Conservation (phyloP, 2,888 invertebrate species). For the Synanthedon vespiformis region DNA sequence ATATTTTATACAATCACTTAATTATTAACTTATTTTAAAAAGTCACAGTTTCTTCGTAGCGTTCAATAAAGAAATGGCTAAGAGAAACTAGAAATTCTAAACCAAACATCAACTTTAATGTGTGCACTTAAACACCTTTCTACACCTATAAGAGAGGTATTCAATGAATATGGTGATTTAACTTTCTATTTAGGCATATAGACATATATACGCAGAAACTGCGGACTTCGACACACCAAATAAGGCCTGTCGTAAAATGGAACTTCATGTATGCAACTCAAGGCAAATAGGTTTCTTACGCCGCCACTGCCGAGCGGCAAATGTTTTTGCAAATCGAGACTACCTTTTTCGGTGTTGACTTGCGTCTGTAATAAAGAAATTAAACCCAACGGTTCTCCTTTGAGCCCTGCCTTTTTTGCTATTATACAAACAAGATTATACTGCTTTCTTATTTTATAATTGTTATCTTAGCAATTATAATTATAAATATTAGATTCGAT, state of each 20-base stretch:
- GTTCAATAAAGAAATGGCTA: neutral
- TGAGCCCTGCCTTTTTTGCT: no score
- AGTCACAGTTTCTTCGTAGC: no score
- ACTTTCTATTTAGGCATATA: conserved; percentile 7
- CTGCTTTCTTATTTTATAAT: no score
- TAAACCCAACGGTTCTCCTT: no score
- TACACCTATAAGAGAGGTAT: neutral
- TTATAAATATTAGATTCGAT: no score
- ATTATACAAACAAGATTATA: no score
- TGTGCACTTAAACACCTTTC: neutral
- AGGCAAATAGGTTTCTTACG: neutral
- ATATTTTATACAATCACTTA: no score
- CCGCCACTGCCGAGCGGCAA: neutral
- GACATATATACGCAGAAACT: neutral
- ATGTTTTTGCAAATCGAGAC: neutral
- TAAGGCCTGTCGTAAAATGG: neutral
- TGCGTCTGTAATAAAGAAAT: neutral
- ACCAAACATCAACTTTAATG: neutral
- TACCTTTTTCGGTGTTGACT: neutral
- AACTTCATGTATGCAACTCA: neutral
- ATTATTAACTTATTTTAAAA: no score
- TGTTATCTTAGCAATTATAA: no score
- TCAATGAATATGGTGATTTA: conserved; percentile 6
- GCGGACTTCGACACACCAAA: neutral
- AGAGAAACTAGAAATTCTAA: neutral